phyloP scores from a whole-genome alignment of 1,140 invertebrate genomes.

The Leptinotarsa lineolata region DNA sequence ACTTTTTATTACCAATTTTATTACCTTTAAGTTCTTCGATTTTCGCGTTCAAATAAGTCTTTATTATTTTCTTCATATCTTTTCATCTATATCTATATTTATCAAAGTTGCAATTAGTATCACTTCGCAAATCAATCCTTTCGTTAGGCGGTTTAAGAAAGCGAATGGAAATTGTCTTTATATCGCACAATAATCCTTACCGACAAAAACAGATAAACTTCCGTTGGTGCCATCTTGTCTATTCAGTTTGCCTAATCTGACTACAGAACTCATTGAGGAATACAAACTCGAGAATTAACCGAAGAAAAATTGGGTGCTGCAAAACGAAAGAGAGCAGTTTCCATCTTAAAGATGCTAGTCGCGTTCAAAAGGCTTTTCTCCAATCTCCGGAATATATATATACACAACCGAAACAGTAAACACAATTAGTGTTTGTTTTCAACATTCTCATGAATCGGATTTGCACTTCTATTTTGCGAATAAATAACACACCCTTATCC shows the following conservation, averaged over 20 bases:
- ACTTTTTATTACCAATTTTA: too few relatives aligned
- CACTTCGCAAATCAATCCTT: too few relatives aligned
- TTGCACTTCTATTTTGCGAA: constrained; percentile 44
- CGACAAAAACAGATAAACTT: not conserved
- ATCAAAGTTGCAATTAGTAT: too few relatives aligned
- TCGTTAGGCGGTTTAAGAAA: too few relatives aligned
- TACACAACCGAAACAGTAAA: constrained; percentile 44
- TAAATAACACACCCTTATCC: constrained; percentile 43
- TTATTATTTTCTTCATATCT: too few relatives aligned
- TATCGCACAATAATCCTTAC: not conserved
- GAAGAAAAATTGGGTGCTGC: constrained; percentile 44
- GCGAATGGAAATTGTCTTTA: too few relatives aligned
- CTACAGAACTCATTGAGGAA: constrained; percentile 38
- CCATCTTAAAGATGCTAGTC: constrained; percentile 44
- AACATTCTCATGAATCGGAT: constrained; percentile 51
- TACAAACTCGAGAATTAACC: constrained; percentile 50
- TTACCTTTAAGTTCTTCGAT: too few relatives aligned
- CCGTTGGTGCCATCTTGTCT: not conserved
- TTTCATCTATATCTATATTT: too few relatives aligned
- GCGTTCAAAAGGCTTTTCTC: constrained; percentile 39
- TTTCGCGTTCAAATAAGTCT: too few relatives aligned
- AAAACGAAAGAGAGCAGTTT: constrained; percentile 42
- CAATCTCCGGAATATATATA: constrained; percentile 46
- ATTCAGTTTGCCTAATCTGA: constrained; percentile 25
- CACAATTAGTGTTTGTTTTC: constrained; percentile 51